Evolutionary conservation across 1,140 invertebrate species (phyloP), one percentile per base, ranked within the genome.

Genomic region (Conus ventricosus): DNA sequence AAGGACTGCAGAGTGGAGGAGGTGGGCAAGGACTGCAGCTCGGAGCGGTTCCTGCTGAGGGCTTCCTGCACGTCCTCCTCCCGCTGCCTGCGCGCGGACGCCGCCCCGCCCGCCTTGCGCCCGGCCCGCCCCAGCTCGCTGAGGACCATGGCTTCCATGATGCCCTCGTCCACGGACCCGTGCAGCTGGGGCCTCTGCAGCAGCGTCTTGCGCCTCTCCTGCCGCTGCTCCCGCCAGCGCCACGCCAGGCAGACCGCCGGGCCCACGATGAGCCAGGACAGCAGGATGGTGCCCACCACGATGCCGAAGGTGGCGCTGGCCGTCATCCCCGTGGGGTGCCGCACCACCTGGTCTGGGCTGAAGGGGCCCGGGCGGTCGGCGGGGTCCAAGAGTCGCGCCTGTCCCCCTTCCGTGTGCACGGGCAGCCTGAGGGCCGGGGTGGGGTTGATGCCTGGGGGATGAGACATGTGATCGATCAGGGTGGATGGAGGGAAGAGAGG

Each of bases 91-190:
- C 82, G n/a, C 53, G 15, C 84, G 15, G 63, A 51, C 1, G n/a
- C 82, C 23, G 55, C 82, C 10, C 54, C 82, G 15, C 57, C 57
- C 8, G 8, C 57, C 15, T 10, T n/a, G 20, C n/a, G 8, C 5
- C 84, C 39, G 0, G 63, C 57, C 67, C 27, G 75, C 25, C 92
- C 93, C 63, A 94, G 89, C 54, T 94, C 93, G 53, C 88, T 89
- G 71, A 91, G 85, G 10, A 94, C 90, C 91, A 94, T 93, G 11
- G 92, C 90, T 23, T 94, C 93, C 87, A 92, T 91, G 63, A 92
- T 92, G 25, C 91, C 89, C 27, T 92, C 91, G 75, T 92, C 91
- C 57, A 87, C 86, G 11, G 88, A 88, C 10, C 88, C 89, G 60
- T 78, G 88, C 17, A 57, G 54, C 25, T 84, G 76, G 23, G 90